Evolutionary conservation across 2,888 invertebrate species (phyloP).

Genomic region (Pseudanteris insignis): DNA sequence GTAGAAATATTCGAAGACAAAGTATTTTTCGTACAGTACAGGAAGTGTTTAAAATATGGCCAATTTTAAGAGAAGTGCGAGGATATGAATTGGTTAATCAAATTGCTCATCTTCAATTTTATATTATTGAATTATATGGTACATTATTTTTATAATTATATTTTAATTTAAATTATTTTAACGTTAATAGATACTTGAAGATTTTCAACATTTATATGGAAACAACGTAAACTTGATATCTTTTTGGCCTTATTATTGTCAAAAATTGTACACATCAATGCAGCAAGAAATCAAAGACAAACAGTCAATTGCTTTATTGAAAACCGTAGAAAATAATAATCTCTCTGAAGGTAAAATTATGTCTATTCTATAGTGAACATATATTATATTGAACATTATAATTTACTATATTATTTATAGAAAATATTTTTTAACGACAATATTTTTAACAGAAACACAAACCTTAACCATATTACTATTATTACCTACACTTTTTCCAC

Average conservation of each 20-base stretch:
- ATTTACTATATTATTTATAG: neutral
- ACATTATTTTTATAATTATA: too few relatives aligned
- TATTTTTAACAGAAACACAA: neutral
- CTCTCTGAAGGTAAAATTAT: slow-evolving; percentile 1
- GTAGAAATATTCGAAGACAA: too few relatives aligned
- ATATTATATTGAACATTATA: neutral
- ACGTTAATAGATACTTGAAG: neutral
- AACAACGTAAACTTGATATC: neutral
- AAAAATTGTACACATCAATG: neutral
- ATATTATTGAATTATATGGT: too few relatives aligned
- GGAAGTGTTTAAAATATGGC: too few relatives aligned
- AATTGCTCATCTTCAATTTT: too few relatives aligned
- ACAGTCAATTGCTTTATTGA: neutral
- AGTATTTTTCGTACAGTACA: too few relatives aligned
- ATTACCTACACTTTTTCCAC: neutral
- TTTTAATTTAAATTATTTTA: too few relatives aligned
- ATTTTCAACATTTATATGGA: neutral
- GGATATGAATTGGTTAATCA: too few relatives aligned
- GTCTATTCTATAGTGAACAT: too few relatives aligned
- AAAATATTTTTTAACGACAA: neutral
- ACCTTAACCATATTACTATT: neutral
- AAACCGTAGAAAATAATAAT: neutral
- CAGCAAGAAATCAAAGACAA: neutral
- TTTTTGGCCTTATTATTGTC: neutral
- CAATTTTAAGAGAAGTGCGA: too few relatives aligned